Base-by-base conservation (phyloP, 2,797 vertebrate species). In the Anolis apletophallus region DNA sequence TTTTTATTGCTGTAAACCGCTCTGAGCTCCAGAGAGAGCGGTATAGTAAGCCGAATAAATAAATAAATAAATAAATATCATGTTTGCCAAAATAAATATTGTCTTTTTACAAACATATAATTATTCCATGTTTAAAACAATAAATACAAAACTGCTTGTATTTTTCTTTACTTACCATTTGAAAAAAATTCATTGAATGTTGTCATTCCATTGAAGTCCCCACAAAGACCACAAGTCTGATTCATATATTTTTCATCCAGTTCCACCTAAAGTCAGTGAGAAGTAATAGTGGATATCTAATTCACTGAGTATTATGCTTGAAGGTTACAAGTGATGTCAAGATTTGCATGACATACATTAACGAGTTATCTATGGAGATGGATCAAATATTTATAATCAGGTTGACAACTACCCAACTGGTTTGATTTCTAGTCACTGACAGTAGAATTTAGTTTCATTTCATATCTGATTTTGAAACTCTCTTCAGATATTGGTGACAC, bases 141-240 rank as follows among this genome's bases (percentile, higher is more conserved):
- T 83, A 55, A 82, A 59, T 64, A 81, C 1, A 61, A 69, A 85
- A 84, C 0, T 0, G 0, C 0, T 26, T 69, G 5, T 55, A 78
- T 2, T 2, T 82, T 87, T 87, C 81, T 57, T 80, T 88, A 93
- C 94, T 93, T 94, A 98, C 98, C 96, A 2, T 97, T 96, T 76
- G 94, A 95, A 84, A 96, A 77, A 92, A 98, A 97, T 94, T 98
- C 98, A 8, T 96, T 94, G 88, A 94, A 90, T 71, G 83, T 34
- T 23, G 95, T 95, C 10, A 95, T 61, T 0, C 97, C 96, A 2
- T 97, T 97, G 94, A 97, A 98, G 93, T 98, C 97, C 23, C 98
- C 98, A 26, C 98, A 98, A 69, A 98, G 96, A 26, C 98, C 98
- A 3, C 97, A 98, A 54, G 97, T 98, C 89, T 97, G 95, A 93